Conservation (phyloP, 2,113 vertebrate genomes). For the Sphaerodactylus townsendi region DNA sequence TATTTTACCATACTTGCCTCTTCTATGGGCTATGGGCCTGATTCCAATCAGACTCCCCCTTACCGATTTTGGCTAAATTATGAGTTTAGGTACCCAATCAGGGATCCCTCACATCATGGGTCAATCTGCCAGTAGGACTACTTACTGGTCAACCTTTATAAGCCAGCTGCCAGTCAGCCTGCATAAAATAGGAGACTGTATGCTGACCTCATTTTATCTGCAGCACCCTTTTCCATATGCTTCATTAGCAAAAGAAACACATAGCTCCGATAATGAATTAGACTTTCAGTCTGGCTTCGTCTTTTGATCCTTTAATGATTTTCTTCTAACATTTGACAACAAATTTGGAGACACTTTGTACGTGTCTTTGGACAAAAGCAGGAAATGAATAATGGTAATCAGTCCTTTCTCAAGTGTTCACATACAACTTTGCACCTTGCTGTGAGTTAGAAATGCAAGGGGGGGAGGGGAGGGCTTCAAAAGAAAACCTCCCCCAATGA, state of each 20-base stretch:
- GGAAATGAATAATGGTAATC: slow-evolving; percentile 22
- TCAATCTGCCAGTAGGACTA: not conserved
- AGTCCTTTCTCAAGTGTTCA: slow-evolving; percentile 25
- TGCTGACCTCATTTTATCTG: not conserved
- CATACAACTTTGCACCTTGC: slow-evolving; percentile 30
- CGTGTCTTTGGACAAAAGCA: not conserved
- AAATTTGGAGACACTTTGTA: not conserved
- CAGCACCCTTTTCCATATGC: slow-evolving; percentile 5
- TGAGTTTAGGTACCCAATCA: too few species aligned
- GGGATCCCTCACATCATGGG: too few species aligned
- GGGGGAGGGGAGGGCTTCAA: slow-evolving; percentile 35
- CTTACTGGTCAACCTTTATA: not conserved
- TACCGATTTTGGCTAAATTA: too few species aligned
- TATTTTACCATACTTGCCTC: too few species aligned
- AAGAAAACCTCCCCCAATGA: slow-evolving; percentile 26
- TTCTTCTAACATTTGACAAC: not conserved
- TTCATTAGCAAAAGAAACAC: slow-evolving; percentile 3
- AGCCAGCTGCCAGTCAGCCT: not conserved
- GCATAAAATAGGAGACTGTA: not conserved
- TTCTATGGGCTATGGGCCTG: too few species aligned
- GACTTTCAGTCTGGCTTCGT: slow-evolving; percentile 12
- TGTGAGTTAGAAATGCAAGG: slow-evolving; percentile 42
- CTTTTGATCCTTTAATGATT: not conserved
- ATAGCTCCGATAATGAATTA: not conserved
- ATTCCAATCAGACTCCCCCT: too few species aligned